Evolutionary conservation across 2,888 invertebrate species (phyloP), one percentile per base, ranked within the genome.

Genomic region (Drosophila meridionalis): DNA sequence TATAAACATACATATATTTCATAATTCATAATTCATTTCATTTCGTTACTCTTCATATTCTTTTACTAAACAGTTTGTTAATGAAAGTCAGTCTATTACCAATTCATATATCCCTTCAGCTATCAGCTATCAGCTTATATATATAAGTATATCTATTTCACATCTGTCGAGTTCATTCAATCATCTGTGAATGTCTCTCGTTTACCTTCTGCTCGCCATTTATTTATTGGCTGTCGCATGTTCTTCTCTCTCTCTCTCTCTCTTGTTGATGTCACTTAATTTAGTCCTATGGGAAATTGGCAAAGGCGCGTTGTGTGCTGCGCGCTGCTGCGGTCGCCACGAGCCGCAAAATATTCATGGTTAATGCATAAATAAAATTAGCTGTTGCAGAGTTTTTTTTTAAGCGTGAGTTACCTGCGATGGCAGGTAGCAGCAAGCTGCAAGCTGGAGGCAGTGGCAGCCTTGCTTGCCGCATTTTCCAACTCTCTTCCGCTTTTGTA

Each of bases 281-380:
- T 26, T 48, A 26, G 47, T 40, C 52, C 55, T 43, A 43, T 30
- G 53, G 47, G 36, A 67, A 61, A 67, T 55, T 36, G 71, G 45
- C 34, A 56, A 68, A 56, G 40, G 28, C 47, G 38, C 20, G 36
- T 12, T 52, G 47, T 12, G 42, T 7, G 42, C 8, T 28, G 42
- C 14, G 11, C 14, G 26, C 6, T n/a, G 47, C 53, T 48, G 28
- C 40, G n/a, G 32, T 40, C 34, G 45, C 52, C 20, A 52, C 20
- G 52, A 34, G 57, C 62, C 59, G 36, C 69, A 66, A 67, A 74
- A 52, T 59, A 76, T 65, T 56, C 69, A 60, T 57, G 68, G 76
- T 79, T 79, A 79, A 80, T 82, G 75, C 76, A 72, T 76, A 80
- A 80, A 82, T 68, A 66, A 69, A 83, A 73, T 80, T 74, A 69